Evolutionary conservation across 1,140 invertebrate genomes (phyloP).

Genomic region (Lepidurus arcticus): DNA sequence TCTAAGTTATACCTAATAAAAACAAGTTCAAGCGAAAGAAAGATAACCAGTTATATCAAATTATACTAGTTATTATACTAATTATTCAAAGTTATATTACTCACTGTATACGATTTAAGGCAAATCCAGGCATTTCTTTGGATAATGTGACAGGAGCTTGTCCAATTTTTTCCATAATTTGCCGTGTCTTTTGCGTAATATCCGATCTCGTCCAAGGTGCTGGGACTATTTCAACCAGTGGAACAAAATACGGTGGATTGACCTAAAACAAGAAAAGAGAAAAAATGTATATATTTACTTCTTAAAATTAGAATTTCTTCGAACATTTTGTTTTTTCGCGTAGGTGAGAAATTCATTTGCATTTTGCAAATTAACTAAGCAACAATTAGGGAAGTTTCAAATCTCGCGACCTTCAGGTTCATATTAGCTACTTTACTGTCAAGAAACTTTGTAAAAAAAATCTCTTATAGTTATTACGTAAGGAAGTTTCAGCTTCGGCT

Average conservation of each 20-base stretch:
- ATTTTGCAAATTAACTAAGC: too few relatives aligned
- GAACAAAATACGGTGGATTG: slow-evolving; percentile 94
- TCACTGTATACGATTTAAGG: slow-evolving; percentile 87
- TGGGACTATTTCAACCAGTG: slow-evolving; percentile 87
- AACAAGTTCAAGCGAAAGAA: background rate
- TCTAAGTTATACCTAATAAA: too few relatives aligned
- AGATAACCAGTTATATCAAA: slow-evolving; percentile 24
- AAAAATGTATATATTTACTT: slow-evolving; percentile 27
- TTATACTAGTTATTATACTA: too few relatives aligned
- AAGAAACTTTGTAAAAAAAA: too few relatives aligned
- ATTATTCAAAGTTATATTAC: slow-evolving; percentile 41
- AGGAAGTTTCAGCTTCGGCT: too few relatives aligned
- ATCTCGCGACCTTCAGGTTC: too few relatives aligned
- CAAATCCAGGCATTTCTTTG: slow-evolving; percentile 86
- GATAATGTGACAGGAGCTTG: slow-evolving; percentile 79
- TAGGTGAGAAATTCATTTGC: too few relatives aligned
- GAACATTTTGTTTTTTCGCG: background rate
- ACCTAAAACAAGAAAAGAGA: slow-evolving; percentile 51
- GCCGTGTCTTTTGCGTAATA: slow-evolving; percentile 59
- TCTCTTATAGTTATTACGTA: too few relatives aligned
- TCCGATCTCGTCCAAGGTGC: slow-evolving; percentile 78
- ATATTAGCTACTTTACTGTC: too few relatives aligned
- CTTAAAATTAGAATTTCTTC: background rate
- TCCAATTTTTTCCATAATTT: slow-evolving; percentile 79
- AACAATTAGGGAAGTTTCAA: too few relatives aligned